These are phyloP conservation scores for Oreocharis arfaki DNA, from an alignment of 2,113 vertebrate species.

Conservation along the genomic window DNA sequence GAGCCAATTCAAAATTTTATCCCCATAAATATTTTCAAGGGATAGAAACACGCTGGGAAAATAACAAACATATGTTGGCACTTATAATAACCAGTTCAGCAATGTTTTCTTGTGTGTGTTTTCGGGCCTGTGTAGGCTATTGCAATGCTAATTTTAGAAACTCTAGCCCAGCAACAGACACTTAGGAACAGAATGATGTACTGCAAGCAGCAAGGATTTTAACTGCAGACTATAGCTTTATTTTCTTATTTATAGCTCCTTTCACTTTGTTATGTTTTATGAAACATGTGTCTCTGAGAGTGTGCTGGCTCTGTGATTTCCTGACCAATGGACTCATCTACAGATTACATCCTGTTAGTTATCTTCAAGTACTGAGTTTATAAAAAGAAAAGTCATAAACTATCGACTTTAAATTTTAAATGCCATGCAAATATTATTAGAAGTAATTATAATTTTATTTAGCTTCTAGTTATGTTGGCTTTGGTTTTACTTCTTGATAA, in stretches of 20 bases:
- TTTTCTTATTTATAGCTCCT: slow-evolving; percentile 54
- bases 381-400: not conserved
- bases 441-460: not conserved
- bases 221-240: slow-evolving; percentile 11
- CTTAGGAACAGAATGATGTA: slow-evolving; percentile 43
- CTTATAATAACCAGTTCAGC: slow-evolving; percentile 13
- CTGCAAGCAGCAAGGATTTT: slow-evolving; percentile 23
- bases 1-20: slow-evolving; percentile 9
- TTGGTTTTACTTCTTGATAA: not conserved
- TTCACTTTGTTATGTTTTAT: not conserved
- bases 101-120: not conserved
- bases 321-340: not conserved
- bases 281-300: not conserved
- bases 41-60: not conserved
- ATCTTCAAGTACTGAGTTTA: not conserved
- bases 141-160: slow-evolving; percentile 58
- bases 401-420: not conserved
- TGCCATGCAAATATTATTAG: not conserved
- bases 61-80: slow-evolving; percentile 12
- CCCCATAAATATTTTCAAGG: slow-evolving; percentile 40
- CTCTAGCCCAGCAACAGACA: slow-evolving; percentile 48
- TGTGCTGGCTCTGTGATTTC: not conserved
- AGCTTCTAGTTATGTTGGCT: not conserved
- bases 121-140: slow-evolving; percentile 17
- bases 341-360: not conserved